A percentile compares a stretch with the other conserved stretches of the same genome.
These are phyloP conservation scores for Eurytemora carolleeae DNA, from an alignment of 1,140 invertebrate species.

Conservation along the genomic window DNA sequence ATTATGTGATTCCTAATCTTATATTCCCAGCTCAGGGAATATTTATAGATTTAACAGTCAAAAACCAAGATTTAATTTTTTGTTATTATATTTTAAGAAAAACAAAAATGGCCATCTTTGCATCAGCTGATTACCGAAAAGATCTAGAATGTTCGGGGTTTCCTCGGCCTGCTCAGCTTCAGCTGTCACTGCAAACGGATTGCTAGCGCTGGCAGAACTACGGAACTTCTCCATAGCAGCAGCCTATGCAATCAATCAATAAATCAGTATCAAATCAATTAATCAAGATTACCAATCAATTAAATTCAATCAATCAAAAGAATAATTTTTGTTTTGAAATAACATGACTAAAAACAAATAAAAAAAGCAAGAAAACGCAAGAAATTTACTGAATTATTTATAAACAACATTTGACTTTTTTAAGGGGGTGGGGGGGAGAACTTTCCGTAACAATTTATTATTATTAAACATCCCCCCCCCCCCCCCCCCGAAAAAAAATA, in stretches of 20 bases:
- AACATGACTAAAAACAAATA: not conserved
- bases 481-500: no score
- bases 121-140: constrained; percentile 10
- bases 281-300: not conserved
- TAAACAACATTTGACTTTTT: no score
- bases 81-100: no score
- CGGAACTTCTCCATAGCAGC: not conserved
- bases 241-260: not conserved
- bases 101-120: no score
- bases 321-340: not conserved
- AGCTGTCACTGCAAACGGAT: constrained; percentile 7
- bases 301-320: not conserved
- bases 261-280: not conserved
- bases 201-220: not conserved
- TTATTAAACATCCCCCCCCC: no score
- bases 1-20: no score
- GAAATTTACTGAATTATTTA: not conserved
- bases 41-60: no score
- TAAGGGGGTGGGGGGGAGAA: no score
- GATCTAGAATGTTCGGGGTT: constrained; percentile 15
- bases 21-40: no score
- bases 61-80: no score
- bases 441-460: no score
- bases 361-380: not conserved
- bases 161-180: not conserved